Conservation (phyloP, 1,140 invertebrate genomes). For the Drosophila paulistorum region DNA sequence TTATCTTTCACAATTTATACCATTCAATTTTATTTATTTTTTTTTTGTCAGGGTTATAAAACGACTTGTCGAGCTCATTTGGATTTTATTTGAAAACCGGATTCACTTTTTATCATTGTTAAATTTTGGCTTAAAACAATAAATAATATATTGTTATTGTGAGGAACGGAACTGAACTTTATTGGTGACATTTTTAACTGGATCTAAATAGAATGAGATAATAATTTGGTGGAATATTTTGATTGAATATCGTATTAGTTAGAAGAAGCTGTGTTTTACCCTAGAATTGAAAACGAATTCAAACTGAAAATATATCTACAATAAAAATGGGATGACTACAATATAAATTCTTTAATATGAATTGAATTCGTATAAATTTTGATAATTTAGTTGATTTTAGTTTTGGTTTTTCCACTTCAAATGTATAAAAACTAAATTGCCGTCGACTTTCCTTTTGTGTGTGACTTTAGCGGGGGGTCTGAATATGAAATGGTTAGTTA, state of each 20-base stretch:
- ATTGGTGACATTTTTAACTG: not conserved
- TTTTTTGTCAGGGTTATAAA: conserved; percentile 1
- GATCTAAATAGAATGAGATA: not conserved
- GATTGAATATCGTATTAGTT: too few relatives aligned
- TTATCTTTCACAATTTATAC: not conserved
- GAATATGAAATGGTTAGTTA: conserved; percentile 23
- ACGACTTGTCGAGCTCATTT: not conserved
- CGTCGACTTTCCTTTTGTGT: not conserved
- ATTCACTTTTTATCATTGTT: not conserved
- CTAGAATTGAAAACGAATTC: not conserved
- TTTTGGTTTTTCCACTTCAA: not conserved
- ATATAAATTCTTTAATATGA: not conserved
- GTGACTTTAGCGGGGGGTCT: conserved; percentile 17
- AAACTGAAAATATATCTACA: not conserved
- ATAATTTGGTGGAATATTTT: too few relatives aligned
- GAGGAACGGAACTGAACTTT: not conserved
- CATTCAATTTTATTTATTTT: not conserved
- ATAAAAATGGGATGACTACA: not conserved
- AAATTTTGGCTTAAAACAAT: not conserved
- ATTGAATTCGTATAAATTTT: not conserved
- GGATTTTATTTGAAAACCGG: not conserved
- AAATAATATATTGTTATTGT: not conserved
- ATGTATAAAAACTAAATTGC: not conserved
- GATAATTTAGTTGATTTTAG: not conserved
- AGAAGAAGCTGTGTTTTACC: too few relatives aligned